Base-by-base conservation (phyloP, 2,888 invertebrate genomes). In the Ecliptopera silaceata region DNA sequence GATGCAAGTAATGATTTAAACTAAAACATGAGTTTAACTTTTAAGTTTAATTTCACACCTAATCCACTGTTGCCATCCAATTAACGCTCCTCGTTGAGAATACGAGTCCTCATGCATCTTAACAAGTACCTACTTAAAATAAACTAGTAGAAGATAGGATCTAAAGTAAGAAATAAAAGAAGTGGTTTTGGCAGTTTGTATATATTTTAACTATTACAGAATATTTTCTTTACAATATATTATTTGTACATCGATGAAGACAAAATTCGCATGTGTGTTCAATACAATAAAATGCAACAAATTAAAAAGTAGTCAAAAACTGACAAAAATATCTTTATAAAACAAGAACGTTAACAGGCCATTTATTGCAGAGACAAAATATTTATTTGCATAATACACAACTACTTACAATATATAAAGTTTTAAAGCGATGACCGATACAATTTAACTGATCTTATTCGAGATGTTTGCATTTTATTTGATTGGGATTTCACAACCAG, bases 281-380 rank as follows among this genome's bases (percentile, higher is more conserved):
- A 86, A 84, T 79, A 84, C 84, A 89, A 88, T 86, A 89, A 88
- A 88, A 86, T 87, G 87, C 85, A 86, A 84, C 79, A 79, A 79
- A 67, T 64, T 80, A 54, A 77, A 81, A 77, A 80, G 54, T 72
- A 77, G 74, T 82, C 80, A 74, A 80, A 80, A 82, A 71, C 67
- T 71, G 78, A 80, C 77, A 75, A 82, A 78, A 80, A 80, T 68
- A 73, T 72, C 70, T 73, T 68, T 75, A 80, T 69, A 78, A 77
- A 75, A 75, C 64, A 67, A n/a, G n/a, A n/a, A 70, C 66, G 50
- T 64, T 65, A 56, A 56, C 55, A 39, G 61, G 66, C 66, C 58
- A 63, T 65, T 63, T 66, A 60, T 64, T 65, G 66, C 65, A 65
- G 63, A 69, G 63, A 46, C 34, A 22, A 71, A 63, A 68, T 70